Base-by-base conservation (phyloP, 2,113 vertebrate species). In the Silurus asotus region DNA sequence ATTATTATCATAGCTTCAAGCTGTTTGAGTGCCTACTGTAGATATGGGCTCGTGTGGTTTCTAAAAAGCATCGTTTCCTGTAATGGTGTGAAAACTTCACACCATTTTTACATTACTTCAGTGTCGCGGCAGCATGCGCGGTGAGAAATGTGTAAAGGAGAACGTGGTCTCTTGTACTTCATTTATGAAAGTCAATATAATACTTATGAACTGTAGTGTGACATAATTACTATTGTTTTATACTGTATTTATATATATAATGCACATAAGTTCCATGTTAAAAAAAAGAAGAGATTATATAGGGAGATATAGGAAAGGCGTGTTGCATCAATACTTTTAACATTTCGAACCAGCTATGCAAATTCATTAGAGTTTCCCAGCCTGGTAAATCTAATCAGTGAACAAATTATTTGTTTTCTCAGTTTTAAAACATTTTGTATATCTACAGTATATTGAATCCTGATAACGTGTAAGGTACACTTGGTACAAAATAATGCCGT, bases 1-100 rank as follows among this genome's bases (percentile, higher is more conserved):
- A 59, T 83, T 45, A 61, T 86, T 79, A 86, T 79, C 87, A 88
- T 55, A 59, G 7, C 59, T 37, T 53, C 70, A n/a, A 48, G 45
- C 53, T 56, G 11, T 85, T n/a, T 74, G 51, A 80, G 13, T 56
- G 55, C n/a, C 48, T 37, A 37, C 37, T 37, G 37, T 37, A 83
- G 17, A n/a, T 81, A 15, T 53, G 8, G n/a, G 65, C 49, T 76
- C 67, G 20, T 65, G 49, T 20, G 49, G 37, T 28, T 20, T 23
- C 48, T 45, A 83, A 45, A 85, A 81, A 69, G 1, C 51, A 58
- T 25, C 19, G 14, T 55, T 80, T 84, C 83, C 72, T 65, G 72
- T 76, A 62, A 75, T 15, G 20, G 23, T 19, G n/a, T 37, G n/a
- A n/a, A n/a, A n/a, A n/a, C 64, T 28, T 2, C 45, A 59, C 11